Percentiles rank a stretch among this genome's conserved stretches.
phyloP scores from a whole-genome alignment of 2,113 vertebrate genomes.

The Rissa tridactyla region DNA sequence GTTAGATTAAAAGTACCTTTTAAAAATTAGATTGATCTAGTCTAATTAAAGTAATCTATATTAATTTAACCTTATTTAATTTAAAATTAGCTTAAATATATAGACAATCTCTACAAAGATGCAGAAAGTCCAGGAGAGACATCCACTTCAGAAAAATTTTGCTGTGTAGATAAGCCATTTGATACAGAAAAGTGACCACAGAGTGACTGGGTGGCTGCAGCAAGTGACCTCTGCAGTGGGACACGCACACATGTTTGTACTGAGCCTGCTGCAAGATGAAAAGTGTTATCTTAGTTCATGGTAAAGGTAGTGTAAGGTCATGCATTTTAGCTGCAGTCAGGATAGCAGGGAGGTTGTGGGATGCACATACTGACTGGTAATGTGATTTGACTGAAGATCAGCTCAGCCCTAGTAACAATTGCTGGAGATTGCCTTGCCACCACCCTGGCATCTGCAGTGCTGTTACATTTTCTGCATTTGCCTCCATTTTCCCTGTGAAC shows the following conservation, averaged over 20 bases:
- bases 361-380: not conserved
- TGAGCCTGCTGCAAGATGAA: not conserved
- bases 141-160: not conserved
- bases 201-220: not conserved
- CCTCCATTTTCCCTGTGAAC: not conserved
- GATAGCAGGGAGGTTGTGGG: not conserved
- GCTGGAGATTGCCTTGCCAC: not conserved
- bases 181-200: not conserved
- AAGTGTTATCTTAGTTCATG: not conserved
- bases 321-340: not conserved
- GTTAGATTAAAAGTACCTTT: not conserved
- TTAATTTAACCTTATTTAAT: not conserved
- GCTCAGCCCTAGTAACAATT: not conserved
- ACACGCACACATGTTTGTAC: not conserved
- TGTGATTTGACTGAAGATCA: constrained; percentile 5
- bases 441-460: not conserved
- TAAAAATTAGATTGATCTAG: not conserved
- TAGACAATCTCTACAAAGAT: not conserved
- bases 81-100: not conserved
- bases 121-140: not conserved
- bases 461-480: not conserved
- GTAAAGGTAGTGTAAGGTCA: not conserved
- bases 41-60: not conserved
- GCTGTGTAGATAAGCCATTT: not conserved
- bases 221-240: not conserved